phyloP scores from a whole-genome alignment of 2,797 vertebrate species.

The Clarias fuscus region DNA sequence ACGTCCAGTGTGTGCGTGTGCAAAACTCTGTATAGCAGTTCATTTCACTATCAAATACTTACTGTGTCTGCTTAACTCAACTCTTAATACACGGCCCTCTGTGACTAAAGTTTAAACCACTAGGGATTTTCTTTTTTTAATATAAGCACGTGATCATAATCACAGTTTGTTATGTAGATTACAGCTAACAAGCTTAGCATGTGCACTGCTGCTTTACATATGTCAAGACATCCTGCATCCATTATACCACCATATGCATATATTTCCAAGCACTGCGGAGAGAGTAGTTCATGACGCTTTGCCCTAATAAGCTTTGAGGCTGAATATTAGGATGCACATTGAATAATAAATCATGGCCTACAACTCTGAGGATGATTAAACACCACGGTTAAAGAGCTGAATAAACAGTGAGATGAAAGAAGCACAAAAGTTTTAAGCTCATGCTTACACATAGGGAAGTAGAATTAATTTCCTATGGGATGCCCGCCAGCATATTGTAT shows the following conservation, averaged over 20 bases:
- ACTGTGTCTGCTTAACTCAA: too few relatives aligned
- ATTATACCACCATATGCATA: constrained; percentile 6
- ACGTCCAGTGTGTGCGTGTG: not conserved
- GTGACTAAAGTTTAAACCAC: not conserved
- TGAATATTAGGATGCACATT: constrained; percentile 36
- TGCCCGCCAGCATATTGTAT: constrained; percentile 26
- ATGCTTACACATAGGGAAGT: constrained; percentile 4
- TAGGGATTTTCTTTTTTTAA: not conserved
- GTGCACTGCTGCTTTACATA: not conserved
- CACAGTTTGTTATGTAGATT: constrained; percentile 18
- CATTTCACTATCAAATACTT: not conserved
- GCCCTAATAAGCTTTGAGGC: constrained; percentile 36
- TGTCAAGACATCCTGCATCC: not conserved
- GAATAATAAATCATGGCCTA: constrained; percentile 49
- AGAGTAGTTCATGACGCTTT: constrained; percentile 20
- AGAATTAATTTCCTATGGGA: constrained; percentile 43
- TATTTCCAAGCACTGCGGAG: constrained; percentile 4
- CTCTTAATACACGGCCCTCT: not conserved
- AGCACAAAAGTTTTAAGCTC: constrained; percentile 32
- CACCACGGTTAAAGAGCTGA: constrained; percentile 29
- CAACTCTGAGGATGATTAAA: constrained; percentile 46
- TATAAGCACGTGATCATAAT: not conserved
- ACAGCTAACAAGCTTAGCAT: constrained; percentile 13
- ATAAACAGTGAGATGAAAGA: constrained; percentile 45
- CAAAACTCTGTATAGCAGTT: not conserved